Evolutionary conservation across 2,888 invertebrate genomes (phyloP).

Genomic region (Agriopis marginaria): DNA sequence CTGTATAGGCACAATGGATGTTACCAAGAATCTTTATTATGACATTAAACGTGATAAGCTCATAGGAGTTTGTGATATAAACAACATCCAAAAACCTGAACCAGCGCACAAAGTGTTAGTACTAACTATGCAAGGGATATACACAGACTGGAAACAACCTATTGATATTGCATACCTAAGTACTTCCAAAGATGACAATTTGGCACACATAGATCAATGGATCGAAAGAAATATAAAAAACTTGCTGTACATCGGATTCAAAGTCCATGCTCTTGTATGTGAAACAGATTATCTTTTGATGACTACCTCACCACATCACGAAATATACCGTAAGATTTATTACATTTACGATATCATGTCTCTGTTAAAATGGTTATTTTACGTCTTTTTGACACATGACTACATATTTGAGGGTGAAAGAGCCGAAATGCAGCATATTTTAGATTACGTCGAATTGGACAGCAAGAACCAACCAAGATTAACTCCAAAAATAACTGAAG

Average conservation of each 20-base stretch:
- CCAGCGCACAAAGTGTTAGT: slow-evolving; percentile 33
- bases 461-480: slow-evolving; percentile 22
- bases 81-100: slow-evolving; percentile 31
- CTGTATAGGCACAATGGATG: slow-evolving; percentile 30
- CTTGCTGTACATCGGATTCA: slow-evolving; percentile 29
- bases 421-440: slow-evolving; percentile 25
- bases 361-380: slow-evolving; percentile 31
- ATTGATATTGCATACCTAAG: slow-evolving; percentile 32
- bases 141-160: slow-evolving; percentile 39
- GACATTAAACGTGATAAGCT: slow-evolving; percentile 35
- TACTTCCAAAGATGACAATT: not conserved
- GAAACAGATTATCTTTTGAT: slow-evolving; percentile 19
- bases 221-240: slow-evolving; percentile 21
- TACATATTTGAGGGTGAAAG: slow-evolving; percentile 8
- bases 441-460: slow-evolving; percentile 28
- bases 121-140: slow-evolving; percentile 37
- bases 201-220: slow-evolving; percentile 28
- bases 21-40: slow-evolving; percentile 36
- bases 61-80: slow-evolving; percentile 36
- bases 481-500: slow-evolving; percentile 33
- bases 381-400: slow-evolving; percentile 31
- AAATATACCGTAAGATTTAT: slow-evolving; percentile 18
- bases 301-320: not conserved
- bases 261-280: slow-evolving; percentile 33
- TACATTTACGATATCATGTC: slow-evolving; percentile 30